A percentile compares a stretch with the other conserved stretches of the same genome.
phyloP scores from a whole-genome alignment of 2,113 vertebrate species.

The Myotis brandtii region DNA sequence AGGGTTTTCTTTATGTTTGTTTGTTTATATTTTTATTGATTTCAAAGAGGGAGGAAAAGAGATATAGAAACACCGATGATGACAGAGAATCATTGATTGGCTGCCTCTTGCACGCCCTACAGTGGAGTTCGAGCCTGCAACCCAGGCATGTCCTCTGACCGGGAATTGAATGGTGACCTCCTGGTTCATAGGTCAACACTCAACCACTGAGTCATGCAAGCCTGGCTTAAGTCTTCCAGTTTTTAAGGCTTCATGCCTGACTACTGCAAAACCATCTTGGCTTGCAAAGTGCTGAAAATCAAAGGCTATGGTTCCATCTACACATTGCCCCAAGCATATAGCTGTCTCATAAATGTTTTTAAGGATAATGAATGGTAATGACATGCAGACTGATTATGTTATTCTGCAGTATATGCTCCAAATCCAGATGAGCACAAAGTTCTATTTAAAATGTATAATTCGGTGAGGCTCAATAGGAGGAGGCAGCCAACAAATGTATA shows the following conservation, averaged over 20 bases:
- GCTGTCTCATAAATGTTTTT: conserved; percentile 31
- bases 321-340: not conserved
- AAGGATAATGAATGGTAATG: conserved; percentile 19
- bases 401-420: not conserved
- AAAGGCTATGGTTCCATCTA: not conserved
- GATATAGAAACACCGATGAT: too few species aligned
- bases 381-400: not conserved
- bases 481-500: not conserved
- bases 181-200: too few species aligned
- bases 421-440: not conserved
- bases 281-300: not conserved
- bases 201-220: too few species aligned
- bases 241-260: not conserved
- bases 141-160: too few species aligned
- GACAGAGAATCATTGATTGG: too few species aligned
- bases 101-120: too few species aligned
- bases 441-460: not conserved
- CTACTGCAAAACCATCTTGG: not conserved
- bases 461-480: not conserved
- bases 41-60: too few species aligned
- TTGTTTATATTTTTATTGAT: too few species aligned
- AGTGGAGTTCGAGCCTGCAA: too few species aligned
- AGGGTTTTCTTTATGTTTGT: too few species aligned
- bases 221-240: not conserved
- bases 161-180: too few species aligned